Conservation (phyloP, 2,797 vertebrate species). For the Gymnopithys bicolor region DNA sequence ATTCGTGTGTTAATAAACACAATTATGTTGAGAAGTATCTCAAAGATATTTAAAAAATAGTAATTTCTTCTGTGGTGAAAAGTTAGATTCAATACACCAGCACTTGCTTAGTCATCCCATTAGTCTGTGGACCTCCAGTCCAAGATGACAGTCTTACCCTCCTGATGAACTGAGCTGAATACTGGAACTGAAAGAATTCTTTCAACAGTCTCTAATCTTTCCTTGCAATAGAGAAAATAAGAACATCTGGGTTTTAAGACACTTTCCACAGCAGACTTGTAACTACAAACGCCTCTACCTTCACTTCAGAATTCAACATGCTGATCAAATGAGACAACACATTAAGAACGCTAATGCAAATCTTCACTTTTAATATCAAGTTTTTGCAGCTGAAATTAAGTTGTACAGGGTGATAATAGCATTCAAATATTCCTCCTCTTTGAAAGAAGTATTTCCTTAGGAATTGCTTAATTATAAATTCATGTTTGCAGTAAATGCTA, state of each 20-base stretch:
- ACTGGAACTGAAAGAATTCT: neutral
- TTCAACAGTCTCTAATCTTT: neutral
- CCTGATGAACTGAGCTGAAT: neutral
- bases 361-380: neutral
- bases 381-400: neutral
- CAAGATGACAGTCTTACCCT: neutral
- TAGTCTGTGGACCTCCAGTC: neutral
- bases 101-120: neutral
- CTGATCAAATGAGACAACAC: neutral
- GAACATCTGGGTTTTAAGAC: neutral
- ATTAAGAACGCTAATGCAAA: neutral
- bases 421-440: neutral
- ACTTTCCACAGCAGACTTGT: neutral
- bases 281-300: neutral
- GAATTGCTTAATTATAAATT: conserved; percentile 5
- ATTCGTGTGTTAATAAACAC: neutral
- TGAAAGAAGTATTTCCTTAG: neutral
- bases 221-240: neutral
- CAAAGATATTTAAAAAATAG: neutral
- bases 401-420: fast-evolving
- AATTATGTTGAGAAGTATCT: neutral
- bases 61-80: neutral
- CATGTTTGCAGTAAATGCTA: neutral
- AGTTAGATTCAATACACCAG: neutral
- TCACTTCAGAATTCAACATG: neutral